Conservation (phyloP, 2,888 invertebrate genomes). For the Leptinotarsa peninsularis region DNA sequence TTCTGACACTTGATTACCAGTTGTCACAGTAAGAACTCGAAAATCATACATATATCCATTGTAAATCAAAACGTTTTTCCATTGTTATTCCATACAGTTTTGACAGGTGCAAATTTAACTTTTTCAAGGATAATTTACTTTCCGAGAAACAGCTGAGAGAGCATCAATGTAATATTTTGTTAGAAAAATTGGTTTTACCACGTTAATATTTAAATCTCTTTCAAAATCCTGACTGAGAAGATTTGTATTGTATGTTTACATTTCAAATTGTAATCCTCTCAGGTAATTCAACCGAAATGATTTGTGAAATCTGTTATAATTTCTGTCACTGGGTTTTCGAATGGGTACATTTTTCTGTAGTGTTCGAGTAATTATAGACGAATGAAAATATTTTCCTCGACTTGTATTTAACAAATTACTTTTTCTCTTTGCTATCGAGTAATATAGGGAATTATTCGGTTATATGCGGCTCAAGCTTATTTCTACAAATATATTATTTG, state of each 20-base stretch:
- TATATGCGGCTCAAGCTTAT: too few relatives aligned
- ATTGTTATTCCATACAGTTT: slow-evolving; percentile 2
- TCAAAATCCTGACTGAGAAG: slow-evolving; percentile 27
- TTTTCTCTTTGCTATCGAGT: too few relatives aligned
- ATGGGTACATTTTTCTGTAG: background rate
- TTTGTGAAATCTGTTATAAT: slow-evolving; percentile 7
- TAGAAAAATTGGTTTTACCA: slow-evolving; percentile 45
- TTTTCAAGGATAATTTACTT: slow-evolving; percentile 32
- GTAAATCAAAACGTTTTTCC: slow-evolving; percentile 15
- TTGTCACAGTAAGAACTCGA: background rate
- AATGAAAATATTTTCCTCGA: too few relatives aligned
- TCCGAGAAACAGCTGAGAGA: slow-evolving; percentile 33
- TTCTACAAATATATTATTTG: too few relatives aligned
- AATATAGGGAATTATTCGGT: too few relatives aligned
- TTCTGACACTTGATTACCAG: background rate
- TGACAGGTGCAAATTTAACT: slow-evolving; percentile 26
- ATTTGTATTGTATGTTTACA: slow-evolving; percentile 41
- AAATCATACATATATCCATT: slow-evolving; percentile 4
- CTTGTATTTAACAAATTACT: too few relatives aligned
- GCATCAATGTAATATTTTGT: slow-evolving; percentile 31
- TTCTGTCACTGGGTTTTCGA: background rate
- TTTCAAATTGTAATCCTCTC: slow-evolving; percentile 40
- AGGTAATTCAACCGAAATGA: slow-evolving; percentile 10
- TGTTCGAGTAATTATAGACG: too few relatives aligned
- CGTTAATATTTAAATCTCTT: slow-evolving; percentile 37